These are phyloP conservation scores for Patella vulgata DNA, from an alignment of 1,140 invertebrate genomes.

Conservation along the genomic window DNA sequence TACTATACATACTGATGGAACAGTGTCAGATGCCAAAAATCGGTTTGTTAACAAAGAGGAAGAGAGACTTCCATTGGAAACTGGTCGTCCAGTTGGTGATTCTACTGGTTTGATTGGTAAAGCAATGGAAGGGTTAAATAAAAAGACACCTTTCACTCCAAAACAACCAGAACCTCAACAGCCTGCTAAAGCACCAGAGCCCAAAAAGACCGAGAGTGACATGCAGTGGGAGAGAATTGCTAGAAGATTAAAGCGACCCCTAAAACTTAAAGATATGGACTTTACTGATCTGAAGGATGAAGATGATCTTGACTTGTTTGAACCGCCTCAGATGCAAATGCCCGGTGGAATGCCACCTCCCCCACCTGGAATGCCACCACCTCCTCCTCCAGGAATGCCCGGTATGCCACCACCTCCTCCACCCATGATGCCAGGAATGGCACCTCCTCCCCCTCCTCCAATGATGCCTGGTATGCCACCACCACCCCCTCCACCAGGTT, in stretches of 20 bases:
- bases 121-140: conserved; percentile 84
- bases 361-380: conserved; percentile 58
- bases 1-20: conserved; percentile 19
- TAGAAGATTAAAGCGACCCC: conserved; percentile 80
- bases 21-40: conserved; percentile 33
- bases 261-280: conserved; percentile 94
- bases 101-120: conserved; percentile 90
- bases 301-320: conserved; percentile 66
- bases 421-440: conserved; percentile 41
- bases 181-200: conserved; percentile 67
- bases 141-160: conserved; percentile 36
- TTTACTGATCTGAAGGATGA: conserved; percentile 88
- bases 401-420: conserved; percentile 64
- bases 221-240: conserved; percentile 94
- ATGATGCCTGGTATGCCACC: conserved; percentile 58
- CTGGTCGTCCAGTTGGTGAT: conserved; percentile 71
- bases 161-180: conserved; percentile 68
- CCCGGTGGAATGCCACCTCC: conserved; percentile 62
- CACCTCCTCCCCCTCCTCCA: conserved; percentile 55
- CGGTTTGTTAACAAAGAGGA: conserved; percentile 25
- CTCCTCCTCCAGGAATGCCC: conserved; percentile 67
- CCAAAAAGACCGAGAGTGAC: conserved; percentile 91
- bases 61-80: conserved; percentile 35
- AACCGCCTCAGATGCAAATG: conserved; percentile 36
- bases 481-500: conserved; percentile 66